These are phyloP conservation scores for Phenganax stokvisi DNA, from an alignment of 92 coral and sea anemone species.

Conservation along the genomic window DNA sequence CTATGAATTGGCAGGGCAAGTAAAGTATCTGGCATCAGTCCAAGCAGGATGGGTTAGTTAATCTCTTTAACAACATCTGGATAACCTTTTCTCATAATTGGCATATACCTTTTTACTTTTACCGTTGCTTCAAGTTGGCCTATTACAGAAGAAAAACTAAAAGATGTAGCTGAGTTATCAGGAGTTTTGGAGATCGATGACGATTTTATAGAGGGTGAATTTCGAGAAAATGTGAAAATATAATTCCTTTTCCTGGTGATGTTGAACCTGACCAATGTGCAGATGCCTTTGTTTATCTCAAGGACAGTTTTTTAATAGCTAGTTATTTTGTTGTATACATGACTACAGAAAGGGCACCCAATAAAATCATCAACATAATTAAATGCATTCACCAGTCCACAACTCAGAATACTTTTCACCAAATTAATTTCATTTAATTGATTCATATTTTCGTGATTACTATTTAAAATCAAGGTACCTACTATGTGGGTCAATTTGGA, in stretches of 20 bases:
- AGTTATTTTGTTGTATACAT: not conserved
- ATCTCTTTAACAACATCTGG: not conserved
- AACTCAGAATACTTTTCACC: too few species aligned
- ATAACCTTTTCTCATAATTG: not conserved
- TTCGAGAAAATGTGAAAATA: conserved; percentile 35
- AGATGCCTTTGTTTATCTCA: conserved; percentile 45
- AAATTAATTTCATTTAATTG: too few species aligned
- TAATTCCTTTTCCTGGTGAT: conserved; percentile 39
- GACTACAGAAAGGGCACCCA: not conserved
- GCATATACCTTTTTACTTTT: not conserved
- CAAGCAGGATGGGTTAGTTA: not conserved
- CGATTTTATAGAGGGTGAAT: conserved; percentile 39
- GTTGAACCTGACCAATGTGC: conserved; percentile 51
- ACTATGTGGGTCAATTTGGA: too few species aligned
- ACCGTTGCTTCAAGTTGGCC: conserved; percentile 24
- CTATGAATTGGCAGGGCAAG: too few species aligned
- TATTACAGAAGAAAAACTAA: conserved; percentile 39
- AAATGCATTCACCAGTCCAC: too few species aligned
- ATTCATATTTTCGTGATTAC: too few species aligned
- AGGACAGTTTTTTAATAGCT: conserved; percentile 33
- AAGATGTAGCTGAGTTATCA: conserved; percentile 36
- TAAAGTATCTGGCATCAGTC: too few species aligned
- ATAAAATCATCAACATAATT: too few species aligned
- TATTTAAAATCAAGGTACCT: too few species aligned
- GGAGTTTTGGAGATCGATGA: conserved; percentile 40